Conservation (phyloP, 2,888 invertebrate genomes). For the Asteroscopus sphinx region DNA sequence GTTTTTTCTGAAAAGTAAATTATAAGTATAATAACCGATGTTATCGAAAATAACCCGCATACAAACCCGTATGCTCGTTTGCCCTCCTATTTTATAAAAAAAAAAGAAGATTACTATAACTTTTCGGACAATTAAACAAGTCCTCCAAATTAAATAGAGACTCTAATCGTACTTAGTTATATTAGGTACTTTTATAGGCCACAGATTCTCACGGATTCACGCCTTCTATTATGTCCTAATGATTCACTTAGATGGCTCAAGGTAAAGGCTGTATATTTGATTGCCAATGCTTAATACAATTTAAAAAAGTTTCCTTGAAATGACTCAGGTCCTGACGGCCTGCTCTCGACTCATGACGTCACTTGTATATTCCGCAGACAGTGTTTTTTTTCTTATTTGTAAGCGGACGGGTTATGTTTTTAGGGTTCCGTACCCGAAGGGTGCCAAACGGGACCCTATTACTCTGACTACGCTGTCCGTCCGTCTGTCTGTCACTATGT, state of each 20-base stretch:
- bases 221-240: conserved; percentile 26
- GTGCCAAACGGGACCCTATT: too few species aligned
- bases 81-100: too few species aligned
- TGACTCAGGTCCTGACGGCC: conserved; percentile 13
- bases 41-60: too few species aligned
- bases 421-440: too few species aligned
- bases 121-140: not conserved
- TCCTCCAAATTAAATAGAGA: not conserved
- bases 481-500: too few species aligned
- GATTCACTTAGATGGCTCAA: conserved; percentile 31
- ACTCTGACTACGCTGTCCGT: too few species aligned
- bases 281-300: conserved; percentile 4
- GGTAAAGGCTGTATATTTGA: conserved; percentile 33
- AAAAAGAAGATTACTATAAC: not conserved
- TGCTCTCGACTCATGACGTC: conserved; percentile 10
- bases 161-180: not conserved
- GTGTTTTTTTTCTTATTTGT: not conserved
- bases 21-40: too few species aligned
- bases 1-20: too few species aligned
- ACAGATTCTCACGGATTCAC: conserved; percentile 19
- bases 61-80: too few species aligned
- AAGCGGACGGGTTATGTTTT: not conserved
- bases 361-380: conserved; percentile 6
- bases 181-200: conserved; percentile 1
- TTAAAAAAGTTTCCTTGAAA: conserved; percentile 13